Evolutionary conservation across 2,113 vertebrate species (phyloP).

Genomic region (Potamarius usumacintae): DNA sequence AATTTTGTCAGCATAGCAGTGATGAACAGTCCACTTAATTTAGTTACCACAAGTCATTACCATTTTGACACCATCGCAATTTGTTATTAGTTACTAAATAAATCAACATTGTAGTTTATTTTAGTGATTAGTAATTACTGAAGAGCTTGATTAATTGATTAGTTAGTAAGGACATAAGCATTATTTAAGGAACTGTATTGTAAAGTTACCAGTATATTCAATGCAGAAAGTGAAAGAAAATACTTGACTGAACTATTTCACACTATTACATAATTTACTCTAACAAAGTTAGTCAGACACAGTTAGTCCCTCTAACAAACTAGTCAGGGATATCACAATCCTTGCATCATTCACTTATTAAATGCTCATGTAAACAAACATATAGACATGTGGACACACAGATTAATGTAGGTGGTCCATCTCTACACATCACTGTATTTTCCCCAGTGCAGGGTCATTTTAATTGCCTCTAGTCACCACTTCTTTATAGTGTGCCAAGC

Average conservation of each 20-base stretch:
- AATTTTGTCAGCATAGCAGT: too few relatives aligned
- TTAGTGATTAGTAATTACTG: neutral
- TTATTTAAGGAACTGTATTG: neutral
- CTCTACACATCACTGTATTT: neutral
- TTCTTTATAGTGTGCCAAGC: neutral
- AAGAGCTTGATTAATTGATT: neutral
- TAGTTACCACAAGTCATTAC: neutral
- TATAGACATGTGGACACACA: neutral
- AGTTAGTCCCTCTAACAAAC: neutral
- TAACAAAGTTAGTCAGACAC: neutral
- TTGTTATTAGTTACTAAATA: neutral
- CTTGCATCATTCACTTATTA: constrained; percentile 33
- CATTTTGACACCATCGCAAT: neutral
- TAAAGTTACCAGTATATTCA: neutral
- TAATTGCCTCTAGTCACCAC: constrained; percentile 43
- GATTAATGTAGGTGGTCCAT: constrained; percentile 13
- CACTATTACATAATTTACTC: constrained; percentile 27
- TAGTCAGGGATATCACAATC: constrained; percentile 5
- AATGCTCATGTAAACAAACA: constrained; percentile 15
- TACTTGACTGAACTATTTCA: constrained; percentile 25
- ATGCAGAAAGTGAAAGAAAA: neutral
- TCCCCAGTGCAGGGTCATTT: neutral
- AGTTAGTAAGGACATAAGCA: neutral
- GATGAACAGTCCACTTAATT: too few relatives aligned
- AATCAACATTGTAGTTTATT: neutral